These are phyloP conservation scores for Hypsopygia costalis DNA, from an alignment of 2,888 invertebrate genomes.

Conservation along the genomic window DNA sequence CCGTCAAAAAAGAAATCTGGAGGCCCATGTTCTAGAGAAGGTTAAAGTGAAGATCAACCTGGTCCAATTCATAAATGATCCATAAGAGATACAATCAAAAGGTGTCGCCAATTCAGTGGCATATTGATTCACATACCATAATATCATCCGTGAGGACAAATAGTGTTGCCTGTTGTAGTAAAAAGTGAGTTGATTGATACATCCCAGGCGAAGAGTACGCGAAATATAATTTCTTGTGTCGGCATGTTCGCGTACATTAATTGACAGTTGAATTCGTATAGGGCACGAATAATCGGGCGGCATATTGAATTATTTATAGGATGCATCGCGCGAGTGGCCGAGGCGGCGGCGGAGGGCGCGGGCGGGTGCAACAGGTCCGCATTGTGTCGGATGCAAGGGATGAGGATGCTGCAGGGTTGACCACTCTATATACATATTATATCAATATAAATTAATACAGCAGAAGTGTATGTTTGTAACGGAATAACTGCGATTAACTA, in stretches of 20 bases:
- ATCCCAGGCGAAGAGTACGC: constrained; percentile 14
- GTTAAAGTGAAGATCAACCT: too few relatives aligned
- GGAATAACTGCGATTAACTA: too few relatives aligned
- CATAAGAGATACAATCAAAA: too few relatives aligned
- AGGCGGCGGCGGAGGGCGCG: constrained; percentile 20
- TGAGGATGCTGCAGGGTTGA: constrained; percentile 47
- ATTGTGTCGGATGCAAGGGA: constrained; percentile 69
- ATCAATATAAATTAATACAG: too few relatives aligned
- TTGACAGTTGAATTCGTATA: constrained; percentile 75
- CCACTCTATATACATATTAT: too few relatives aligned
- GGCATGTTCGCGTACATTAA: constrained; percentile 44
- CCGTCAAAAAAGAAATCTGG: too few relatives aligned
- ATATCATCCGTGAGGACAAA: neutral
- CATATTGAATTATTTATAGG: constrained; percentile 73
- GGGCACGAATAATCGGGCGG: constrained; percentile 66
- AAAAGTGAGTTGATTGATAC: constrained; percentile 18
- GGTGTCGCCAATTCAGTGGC: neutral
- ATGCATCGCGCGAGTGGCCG: constrained; percentile 46
- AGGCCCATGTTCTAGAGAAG: too few relatives aligned
- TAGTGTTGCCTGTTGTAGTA: neutral
- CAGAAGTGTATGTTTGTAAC: too few relatives aligned
- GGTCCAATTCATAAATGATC: too few relatives aligned
- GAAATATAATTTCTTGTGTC: constrained; percentile 16
- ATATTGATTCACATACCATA: neutral
- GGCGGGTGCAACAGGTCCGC: constrained; percentile 62